phyloP scores from a whole-genome alignment of 2,113 vertebrate genomes.

The Elachura formosa region DNA sequence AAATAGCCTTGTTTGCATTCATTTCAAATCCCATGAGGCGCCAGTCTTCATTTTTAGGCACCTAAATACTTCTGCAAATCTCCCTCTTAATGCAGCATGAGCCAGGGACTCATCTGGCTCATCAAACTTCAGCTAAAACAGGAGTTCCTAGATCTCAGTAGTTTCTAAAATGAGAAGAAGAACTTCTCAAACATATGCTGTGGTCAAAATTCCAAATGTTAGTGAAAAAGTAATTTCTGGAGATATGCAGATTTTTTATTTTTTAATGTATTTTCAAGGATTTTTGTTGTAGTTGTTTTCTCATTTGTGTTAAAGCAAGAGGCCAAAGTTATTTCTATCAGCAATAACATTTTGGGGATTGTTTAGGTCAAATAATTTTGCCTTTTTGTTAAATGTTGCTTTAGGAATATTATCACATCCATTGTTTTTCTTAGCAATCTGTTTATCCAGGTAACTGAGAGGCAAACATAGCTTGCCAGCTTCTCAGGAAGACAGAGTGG shows the following conservation, averaged over 20 bases:
- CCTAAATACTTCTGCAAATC: not conserved
- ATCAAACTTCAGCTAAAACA: not conserved
- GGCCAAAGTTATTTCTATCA: slow-evolving; percentile 9
- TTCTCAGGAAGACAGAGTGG: slow-evolving; percentile 2
- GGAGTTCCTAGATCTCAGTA: not conserved
- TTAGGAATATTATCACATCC: slow-evolving; percentile 40
- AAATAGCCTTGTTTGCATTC: not conserved
- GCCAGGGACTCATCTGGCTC: not conserved
- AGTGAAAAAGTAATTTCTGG: not conserved
- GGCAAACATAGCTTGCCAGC: not conserved
- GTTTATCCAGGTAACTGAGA: slow-evolving; percentile 26
- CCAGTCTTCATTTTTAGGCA: not conserved
- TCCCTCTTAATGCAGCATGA: not conserved
- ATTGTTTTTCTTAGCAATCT: slow-evolving; percentile 32
- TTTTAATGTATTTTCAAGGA: not conserved
- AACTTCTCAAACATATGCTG: not conserved
- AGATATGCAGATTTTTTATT: not conserved
- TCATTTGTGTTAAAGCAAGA: not conserved
- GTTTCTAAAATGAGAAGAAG: not conserved
- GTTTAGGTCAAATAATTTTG: slow-evolving; percentile 26
- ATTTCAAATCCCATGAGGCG: not conserved
- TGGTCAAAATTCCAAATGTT: not conserved
- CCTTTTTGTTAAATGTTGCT: not conserved
- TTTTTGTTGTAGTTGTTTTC: not conserved
- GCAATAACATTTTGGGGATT: not conserved